These are phyloP conservation scores for Catamblyrhynchus diadema DNA, from an alignment of 2,797 vertebrate species.

Conservation along the genomic window DNA sequence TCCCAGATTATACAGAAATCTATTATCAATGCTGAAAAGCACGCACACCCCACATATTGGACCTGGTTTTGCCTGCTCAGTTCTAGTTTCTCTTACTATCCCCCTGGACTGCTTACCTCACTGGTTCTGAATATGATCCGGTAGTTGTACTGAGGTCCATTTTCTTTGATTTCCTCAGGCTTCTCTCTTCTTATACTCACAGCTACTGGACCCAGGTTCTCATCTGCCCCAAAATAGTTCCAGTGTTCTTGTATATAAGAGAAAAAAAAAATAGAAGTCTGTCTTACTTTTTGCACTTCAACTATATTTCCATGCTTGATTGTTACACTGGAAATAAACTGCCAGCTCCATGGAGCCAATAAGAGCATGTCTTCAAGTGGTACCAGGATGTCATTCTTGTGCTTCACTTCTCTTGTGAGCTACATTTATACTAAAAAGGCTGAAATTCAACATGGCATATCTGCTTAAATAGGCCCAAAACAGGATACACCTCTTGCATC, in stretches of 20 bases:
- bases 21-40: neutral
- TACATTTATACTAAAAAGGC: neutral
- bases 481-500: neutral
- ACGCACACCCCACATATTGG: neutral
- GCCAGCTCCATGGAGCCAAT: neutral
- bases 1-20: neutral
- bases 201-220: slow-evolving; percentile 91
- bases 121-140: slow-evolving; percentile 95
- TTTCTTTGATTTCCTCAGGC: slow-evolving; percentile 94
- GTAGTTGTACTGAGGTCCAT: slow-evolving; percentile 92
- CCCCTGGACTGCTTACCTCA: slow-evolving; percentile 82
- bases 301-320: neutral
- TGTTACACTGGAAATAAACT: neutral
- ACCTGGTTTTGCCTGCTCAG: neutral
- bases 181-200: slow-evolving; percentile 94
- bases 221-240: slow-evolving; percentile 97
- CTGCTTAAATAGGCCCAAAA: neutral
- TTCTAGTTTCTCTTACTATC: neutral
- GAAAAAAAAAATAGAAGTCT: neutral
- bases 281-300: neutral
- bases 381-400: neutral
- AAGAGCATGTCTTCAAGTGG: neutral
- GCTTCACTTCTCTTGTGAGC: neutral
- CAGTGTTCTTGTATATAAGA: slow-evolving; percentile 83
- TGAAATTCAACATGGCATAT: neutral